Percentiles rank a stretch among this genome's conserved stretches.
These are phyloP conservation scores for Protosalanx chinensis DNA, from an alignment of 2,797 vertebrate genomes.

Conservation along the genomic window DNA sequence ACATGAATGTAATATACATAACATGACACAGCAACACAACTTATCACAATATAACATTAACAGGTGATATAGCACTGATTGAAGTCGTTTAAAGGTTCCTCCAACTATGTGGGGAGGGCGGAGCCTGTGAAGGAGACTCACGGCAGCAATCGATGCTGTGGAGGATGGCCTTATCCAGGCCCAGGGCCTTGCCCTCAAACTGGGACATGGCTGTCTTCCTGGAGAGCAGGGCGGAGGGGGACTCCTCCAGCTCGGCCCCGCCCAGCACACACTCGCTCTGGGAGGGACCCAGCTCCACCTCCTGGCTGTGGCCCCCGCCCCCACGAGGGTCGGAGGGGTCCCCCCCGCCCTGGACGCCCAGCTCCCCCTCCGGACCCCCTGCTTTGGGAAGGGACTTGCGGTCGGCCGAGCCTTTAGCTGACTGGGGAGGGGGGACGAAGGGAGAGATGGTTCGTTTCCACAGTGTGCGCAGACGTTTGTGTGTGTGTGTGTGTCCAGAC, in stretches of 20 bases:
- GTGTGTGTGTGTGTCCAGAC: background rate
- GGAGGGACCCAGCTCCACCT: slow-evolving; percentile 81
- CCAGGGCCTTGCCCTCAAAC: slow-evolving; percentile 96
- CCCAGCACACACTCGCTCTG: slow-evolving; percentile 83
- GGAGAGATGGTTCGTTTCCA: background rate
- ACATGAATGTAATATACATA: too few species aligned
- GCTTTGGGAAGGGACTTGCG: slow-evolving; percentile 83
- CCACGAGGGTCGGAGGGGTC: slow-evolving; percentile 64
- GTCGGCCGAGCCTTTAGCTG: slow-evolving; percentile 87
- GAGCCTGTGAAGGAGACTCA: slow-evolving; percentile 62
- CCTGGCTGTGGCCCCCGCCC: slow-evolving; percentile 77
- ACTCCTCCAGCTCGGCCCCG: slow-evolving; percentile 84
- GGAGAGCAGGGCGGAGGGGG: slow-evolving; percentile 80
- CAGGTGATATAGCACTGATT: too few species aligned
- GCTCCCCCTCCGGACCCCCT: slow-evolving; percentile 81
- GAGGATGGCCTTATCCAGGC: slow-evolving; percentile 94
- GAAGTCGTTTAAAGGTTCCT: background rate
- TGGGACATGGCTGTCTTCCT: slow-evolving; percentile 88
- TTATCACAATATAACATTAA: too few species aligned
- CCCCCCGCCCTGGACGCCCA: slow-evolving; percentile 76
- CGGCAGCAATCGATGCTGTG: slow-evolving; percentile 98
- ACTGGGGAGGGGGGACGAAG: slow-evolving; percentile 52
- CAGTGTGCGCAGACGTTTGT: background rate
- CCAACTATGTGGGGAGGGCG: background rate
- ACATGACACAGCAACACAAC: too few species aligned